Conservation (phyloP, 2,888 invertebrate genomes). For the Microctonus aethiopoides region DNA sequence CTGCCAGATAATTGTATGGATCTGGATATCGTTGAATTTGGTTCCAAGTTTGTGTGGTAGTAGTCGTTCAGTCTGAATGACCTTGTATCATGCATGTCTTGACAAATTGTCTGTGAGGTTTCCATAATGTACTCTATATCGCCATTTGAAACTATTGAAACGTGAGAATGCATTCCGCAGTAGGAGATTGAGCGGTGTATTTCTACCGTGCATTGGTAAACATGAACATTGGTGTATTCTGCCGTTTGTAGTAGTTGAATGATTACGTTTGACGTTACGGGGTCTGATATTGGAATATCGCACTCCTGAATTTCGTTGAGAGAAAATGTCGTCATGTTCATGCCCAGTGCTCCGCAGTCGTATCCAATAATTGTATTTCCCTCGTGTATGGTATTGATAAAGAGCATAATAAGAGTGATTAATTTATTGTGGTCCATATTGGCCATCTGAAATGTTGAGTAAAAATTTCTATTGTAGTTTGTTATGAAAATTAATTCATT, state of each 20-base stretch:
- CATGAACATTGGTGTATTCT: constrained; percentile 18
- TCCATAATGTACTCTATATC: no score
- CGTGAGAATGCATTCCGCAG: background rate
- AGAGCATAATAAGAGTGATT: no score
- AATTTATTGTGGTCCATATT: no score
- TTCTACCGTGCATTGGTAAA: constrained; percentile 16
- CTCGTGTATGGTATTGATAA: no score
- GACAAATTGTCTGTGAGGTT: no score
- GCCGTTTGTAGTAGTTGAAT: constrained; percentile 31
- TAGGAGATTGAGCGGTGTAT: constrained; percentile 2
- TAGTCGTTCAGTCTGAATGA: no score
- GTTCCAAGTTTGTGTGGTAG: no score
- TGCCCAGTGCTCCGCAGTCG: constrained; percentile 29
- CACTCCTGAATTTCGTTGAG: constrained; percentile 33
- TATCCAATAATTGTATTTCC: constrained; percentile 33
- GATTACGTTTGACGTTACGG: background rate
- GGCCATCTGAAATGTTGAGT: constrained; percentile 1
- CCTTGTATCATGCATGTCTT: no score
- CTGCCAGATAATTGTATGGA: no score
- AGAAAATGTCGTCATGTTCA: constrained; percentile 36
- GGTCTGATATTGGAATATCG: constrained; percentile 21
- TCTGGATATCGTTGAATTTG: no score
- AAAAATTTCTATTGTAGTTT: no score
- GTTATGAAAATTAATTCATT: no score
- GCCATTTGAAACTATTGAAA: constrained; percentile 8